Conservation (phyloP, 2,797 vertebrate genomes). For the Lycodopsis pacificus region DNA sequence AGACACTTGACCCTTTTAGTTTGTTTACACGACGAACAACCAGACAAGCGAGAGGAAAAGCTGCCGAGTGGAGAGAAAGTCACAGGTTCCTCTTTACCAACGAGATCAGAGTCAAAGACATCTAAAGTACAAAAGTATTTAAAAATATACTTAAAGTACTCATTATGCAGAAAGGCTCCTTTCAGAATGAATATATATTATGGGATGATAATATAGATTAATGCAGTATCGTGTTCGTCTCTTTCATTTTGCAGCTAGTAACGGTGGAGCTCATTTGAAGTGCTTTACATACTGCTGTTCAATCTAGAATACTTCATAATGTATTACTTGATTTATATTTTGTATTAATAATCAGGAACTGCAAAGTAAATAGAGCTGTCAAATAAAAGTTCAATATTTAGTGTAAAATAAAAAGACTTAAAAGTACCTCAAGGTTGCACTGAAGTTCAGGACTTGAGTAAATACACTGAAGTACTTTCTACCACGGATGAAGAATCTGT, state of each 20-base stretch:
- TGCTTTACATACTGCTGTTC: neutral
- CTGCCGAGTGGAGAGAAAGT: neutral
- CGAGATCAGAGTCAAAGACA: too few relatives aligned
- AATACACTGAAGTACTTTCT: too few relatives aligned
- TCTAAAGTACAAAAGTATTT: too few relatives aligned
- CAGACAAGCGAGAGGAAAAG: neutral
- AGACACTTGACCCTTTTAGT: neutral
- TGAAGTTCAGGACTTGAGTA: too few relatives aligned
- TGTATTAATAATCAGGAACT: neutral
- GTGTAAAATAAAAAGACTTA: too few relatives aligned
- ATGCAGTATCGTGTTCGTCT: neutral
- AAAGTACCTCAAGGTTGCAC: too few relatives aligned
- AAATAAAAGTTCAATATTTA: too few relatives aligned
- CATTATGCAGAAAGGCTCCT: neutral
- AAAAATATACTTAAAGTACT: neutral
- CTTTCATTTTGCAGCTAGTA: neutral
- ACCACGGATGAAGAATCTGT: too few relatives aligned
- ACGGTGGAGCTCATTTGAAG: neutral
- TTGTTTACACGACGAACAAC: constrained; percentile 24
- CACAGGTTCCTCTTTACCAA: neutral
- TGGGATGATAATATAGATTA: neutral
- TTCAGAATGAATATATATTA: neutral
- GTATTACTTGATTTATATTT: too few relatives aligned
- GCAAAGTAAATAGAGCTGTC: neutral
- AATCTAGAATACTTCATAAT: neutral